phyloP scores from a whole-genome alignment of 2,888 invertebrate species.

The Seladonia tumulorum region DNA sequence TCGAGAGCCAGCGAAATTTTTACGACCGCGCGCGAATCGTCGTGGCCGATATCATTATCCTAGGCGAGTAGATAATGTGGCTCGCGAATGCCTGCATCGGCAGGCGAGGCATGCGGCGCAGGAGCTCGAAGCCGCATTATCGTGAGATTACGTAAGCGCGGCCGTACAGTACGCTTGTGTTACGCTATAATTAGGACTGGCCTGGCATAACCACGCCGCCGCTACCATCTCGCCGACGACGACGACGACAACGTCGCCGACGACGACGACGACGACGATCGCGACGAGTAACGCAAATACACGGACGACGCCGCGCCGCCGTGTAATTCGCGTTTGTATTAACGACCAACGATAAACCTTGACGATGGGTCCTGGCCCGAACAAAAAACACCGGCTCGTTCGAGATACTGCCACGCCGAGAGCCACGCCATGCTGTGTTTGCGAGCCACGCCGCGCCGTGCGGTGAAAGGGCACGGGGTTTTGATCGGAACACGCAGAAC shows the following conservation, averaged over 20 bases:
- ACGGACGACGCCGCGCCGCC: slow-evolving; percentile 6
- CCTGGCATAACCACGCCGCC: slow-evolving; percentile 65
- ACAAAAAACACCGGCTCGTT: slow-evolving; percentile 29
- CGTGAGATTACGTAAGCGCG: slow-evolving; percentile 77
- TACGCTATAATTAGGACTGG: slow-evolving; percentile 78
- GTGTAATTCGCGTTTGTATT: slow-evolving; percentile 64
- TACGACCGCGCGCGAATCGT: slow-evolving; percentile 44
- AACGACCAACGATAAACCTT: slow-evolving; percentile 64
- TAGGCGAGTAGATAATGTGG: slow-evolving; percentile 61
- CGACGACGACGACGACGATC: neutral
- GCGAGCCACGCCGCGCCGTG: neutral
- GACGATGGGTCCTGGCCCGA: slow-evolving; percentile 34
- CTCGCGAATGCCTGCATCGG: slow-evolving; percentile 65
- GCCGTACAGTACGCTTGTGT: slow-evolving; percentile 73
- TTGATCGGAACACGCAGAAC: slow-evolving; percentile 25
- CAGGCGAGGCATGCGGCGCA: slow-evolving; percentile 68
- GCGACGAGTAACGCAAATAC: neutral
- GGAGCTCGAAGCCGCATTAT: slow-evolving; percentile 73
- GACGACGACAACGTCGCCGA: neutral
- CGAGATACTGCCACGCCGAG: slow-evolving; percentile 9
- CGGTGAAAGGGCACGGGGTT: slow-evolving; percentile 44
- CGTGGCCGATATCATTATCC: slow-evolving; percentile 65
- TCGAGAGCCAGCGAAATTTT: slow-evolving; percentile 28
- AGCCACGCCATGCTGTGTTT: neutral
- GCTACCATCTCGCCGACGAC: neutral